Conservation (phyloP, 92 coral and sea anemone genomes). For the Epizoanthus stellaris region DNA sequence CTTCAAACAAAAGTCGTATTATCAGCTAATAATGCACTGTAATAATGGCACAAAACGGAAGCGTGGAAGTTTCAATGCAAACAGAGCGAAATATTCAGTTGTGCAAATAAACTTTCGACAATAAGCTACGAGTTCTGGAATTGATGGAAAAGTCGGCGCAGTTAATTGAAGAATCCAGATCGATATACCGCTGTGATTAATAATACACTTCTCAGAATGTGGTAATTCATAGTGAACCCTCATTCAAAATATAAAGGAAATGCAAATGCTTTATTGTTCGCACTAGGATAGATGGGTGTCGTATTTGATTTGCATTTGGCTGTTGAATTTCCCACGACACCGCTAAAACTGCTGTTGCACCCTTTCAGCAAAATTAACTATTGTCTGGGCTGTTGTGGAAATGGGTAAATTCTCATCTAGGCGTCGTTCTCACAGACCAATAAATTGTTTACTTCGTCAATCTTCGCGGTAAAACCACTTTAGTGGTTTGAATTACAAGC, state of each 20-base stretch:
- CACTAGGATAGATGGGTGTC: background rate
- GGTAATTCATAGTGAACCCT: background rate
- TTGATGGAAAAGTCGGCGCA: too few species aligned
- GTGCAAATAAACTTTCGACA: background rate
- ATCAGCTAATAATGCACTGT: slow-evolving; percentile 45
- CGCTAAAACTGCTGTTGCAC: background rate
- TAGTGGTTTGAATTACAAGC: slow-evolving; percentile 13
- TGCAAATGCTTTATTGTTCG: background rate
- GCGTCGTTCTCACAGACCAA: background rate
- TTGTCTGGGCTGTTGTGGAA: background rate
- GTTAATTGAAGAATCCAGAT: background rate
- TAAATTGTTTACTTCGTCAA: slow-evolving; percentile 22
- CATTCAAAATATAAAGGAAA: background rate
- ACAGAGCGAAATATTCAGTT: background rate
- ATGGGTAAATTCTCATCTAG: background rate
- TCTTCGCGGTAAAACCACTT: slow-evolving; percentile 16
- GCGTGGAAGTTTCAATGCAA: slow-evolving; percentile 27
- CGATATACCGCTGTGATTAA: slow-evolving; percentile 15
- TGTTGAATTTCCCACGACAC: slow-evolving; percentile 1
- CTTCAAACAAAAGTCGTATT: slow-evolving; percentile 37
- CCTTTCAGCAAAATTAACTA: background rate
- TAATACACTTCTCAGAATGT: background rate
- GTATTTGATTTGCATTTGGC: background rate
- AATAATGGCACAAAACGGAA: slow-evolving; percentile 31
- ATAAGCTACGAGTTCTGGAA: background rate